A percentile compares a stretch with the other conserved stretches of the same genome.
phyloP scores from a whole-genome alignment of 2,888 invertebrate genomes.

The Chorisops tibialis region DNA sequence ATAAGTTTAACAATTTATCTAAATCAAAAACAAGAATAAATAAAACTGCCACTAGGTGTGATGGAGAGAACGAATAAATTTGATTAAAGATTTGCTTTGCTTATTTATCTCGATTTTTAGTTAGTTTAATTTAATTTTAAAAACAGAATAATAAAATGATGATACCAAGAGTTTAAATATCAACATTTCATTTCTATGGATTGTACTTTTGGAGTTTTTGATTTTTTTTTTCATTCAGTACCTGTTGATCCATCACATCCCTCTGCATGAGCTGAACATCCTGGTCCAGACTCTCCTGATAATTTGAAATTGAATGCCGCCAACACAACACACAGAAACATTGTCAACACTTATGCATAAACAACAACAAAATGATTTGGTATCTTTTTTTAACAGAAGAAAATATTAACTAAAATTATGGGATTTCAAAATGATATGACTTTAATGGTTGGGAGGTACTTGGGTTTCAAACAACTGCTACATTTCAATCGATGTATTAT shows the following conservation, averaged over 20 bases:
- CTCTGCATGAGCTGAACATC: constrained; percentile 89
- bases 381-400: no score
- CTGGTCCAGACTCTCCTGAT: constrained; percentile 74
- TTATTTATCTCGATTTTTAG: background rate
- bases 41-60: constrained; percentile 31
- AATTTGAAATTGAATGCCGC: constrained; percentile 49
- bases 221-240: constrained; percentile 48
- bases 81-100: constrained; percentile 6
- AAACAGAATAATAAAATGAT: background rate
- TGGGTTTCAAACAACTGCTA: no score
- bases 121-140: background rate
- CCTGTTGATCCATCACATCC: constrained; percentile 92
- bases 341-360: constrained; percentile 34
- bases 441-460: no score
- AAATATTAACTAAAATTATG: no score
- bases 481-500: no score
- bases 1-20: no score
- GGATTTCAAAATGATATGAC: no score
- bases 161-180: background rate
- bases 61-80: constrained; percentile 28
- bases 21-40: no score
- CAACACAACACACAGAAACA: constrained; percentile 60
- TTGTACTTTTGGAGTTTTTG: constrained; percentile 8
- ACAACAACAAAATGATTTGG: constrained; percentile 26
- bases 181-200: background rate